These are phyloP conservation scores for Plutomurus gul DNA, from an alignment of 1,140 invertebrate species.

Conservation along the genomic window DNA sequence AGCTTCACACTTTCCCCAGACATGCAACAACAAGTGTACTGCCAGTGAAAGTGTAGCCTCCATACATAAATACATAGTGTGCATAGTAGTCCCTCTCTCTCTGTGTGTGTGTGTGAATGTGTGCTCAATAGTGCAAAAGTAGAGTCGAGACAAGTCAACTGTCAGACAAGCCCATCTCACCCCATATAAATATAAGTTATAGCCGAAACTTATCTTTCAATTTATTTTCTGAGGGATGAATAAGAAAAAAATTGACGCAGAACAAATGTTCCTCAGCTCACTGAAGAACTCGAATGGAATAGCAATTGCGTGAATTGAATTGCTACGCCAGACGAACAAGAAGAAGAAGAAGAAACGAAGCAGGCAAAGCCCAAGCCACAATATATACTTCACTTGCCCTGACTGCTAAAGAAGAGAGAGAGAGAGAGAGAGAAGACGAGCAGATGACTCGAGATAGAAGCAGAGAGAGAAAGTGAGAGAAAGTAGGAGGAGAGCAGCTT, in stretches of 20 bases:
- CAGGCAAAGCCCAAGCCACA: neutral
- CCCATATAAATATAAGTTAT: constrained; percentile 35
- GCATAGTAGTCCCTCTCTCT: neutral
- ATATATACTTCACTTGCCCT: neutral
- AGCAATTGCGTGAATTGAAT: constrained; percentile 36
- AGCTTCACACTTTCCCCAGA: too few relatives aligned
- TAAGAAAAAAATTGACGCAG: constrained; percentile 36
- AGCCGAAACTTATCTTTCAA: constrained; percentile 44
- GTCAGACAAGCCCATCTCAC: constrained; percentile 16
- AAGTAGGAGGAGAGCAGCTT: too few relatives aligned
- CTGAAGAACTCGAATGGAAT: constrained; percentile 40
- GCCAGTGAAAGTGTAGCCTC: too few relatives aligned
- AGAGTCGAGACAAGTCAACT: constrained; percentile 7
- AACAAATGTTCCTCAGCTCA: constrained; percentile 42
- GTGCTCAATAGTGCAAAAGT: too few relatives aligned
- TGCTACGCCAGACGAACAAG: neutral
- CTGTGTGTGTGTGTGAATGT: too few relatives aligned
- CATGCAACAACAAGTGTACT: too few relatives aligned
- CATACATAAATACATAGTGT: too few relatives aligned
- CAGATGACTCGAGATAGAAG: too few relatives aligned
- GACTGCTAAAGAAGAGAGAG: too few relatives aligned
- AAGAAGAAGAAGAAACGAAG: neutral
- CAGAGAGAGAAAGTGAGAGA: too few relatives aligned
- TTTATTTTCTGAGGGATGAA: constrained; percentile 37
- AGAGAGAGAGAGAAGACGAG: too few relatives aligned